Percentiles rank a stretch among this genome's conserved stretches.
These are phyloP conservation scores for Sebastolobus altivelis DNA, from an alignment of 2,797 vertebrate genomes.

Conservation along the genomic window DNA sequence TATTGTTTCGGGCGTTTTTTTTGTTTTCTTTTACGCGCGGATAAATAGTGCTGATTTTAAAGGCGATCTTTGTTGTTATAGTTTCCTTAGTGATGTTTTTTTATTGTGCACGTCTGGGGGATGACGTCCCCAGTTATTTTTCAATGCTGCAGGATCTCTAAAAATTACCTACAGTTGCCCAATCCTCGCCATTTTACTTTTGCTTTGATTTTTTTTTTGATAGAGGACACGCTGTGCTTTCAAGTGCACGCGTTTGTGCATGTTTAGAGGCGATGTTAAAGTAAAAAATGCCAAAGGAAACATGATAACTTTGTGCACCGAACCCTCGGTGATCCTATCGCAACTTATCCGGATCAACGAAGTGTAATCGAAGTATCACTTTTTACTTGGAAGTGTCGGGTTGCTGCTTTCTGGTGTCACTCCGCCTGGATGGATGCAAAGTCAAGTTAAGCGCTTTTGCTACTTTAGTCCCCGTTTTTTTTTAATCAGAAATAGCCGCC, in stretches of 20 bases:
- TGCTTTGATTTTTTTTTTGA: slow-evolving; percentile 76
- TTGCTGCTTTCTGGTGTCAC: slow-evolving; percentile 17
- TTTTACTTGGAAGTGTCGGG: slow-evolving; percentile 56
- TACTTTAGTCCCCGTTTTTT: slow-evolving; percentile 16
- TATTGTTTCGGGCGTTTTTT: slow-evolving; percentile 31
- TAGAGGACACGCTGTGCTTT: slow-evolving; percentile 76
- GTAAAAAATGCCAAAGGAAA: neutral
- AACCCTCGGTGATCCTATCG: slow-evolving; percentile 30
- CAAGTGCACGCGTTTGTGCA: slow-evolving; percentile 48
- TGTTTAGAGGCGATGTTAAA: slow-evolving; percentile 15
- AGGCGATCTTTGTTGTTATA: neutral
- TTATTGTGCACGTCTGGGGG: slow-evolving; percentile 54
- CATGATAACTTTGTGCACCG: slow-evolving; percentile 46
- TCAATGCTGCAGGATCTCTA: slow-evolving; percentile 71
- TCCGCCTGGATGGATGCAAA: slow-evolving; percentile 29
- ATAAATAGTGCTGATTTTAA: slow-evolving; percentile 18
- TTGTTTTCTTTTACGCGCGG: slow-evolving; percentile 5
- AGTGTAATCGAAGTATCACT: slow-evolving; percentile 72
- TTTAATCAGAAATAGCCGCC: slow-evolving; percentile 2
- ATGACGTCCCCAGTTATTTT: slow-evolving; percentile 64
- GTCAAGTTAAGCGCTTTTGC: slow-evolving; percentile 44
- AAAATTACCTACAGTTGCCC: slow-evolving; percentile 78
- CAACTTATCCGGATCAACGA: slow-evolving; percentile 64
- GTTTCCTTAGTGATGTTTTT: slow-evolving; percentile 22
- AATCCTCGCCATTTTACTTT: slow-evolving; percentile 85